These are phyloP conservation scores for Arothron firmamentum DNA, from an alignment of 2,113 vertebrate genomes.

Conservation along the genomic window DNA sequence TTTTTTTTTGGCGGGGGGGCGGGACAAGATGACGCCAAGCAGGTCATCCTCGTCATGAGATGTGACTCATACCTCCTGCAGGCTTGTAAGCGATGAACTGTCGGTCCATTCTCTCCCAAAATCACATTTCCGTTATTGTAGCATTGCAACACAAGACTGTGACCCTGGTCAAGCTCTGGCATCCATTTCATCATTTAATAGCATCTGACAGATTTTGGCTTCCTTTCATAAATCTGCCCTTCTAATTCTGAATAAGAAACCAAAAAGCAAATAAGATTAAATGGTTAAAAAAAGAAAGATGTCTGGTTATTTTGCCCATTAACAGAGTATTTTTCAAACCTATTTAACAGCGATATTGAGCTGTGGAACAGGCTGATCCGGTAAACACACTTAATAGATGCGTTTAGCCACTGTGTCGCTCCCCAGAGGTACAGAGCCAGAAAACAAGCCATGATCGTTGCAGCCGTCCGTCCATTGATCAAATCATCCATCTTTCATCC, in stretches of 20 bases:
- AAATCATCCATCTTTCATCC: too few relatives aligned
- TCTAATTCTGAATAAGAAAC: not conserved
- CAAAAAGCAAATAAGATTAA: not conserved
- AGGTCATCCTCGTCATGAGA: slow-evolving; percentile 30
- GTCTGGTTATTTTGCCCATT: too few relatives aligned
- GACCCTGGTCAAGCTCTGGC: slow-evolving; percentile 12
- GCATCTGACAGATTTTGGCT: slow-evolving; percentile 24
- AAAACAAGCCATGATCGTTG: too few relatives aligned
- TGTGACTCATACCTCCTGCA: slow-evolving; percentile 54
- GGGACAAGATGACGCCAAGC: slow-evolving; percentile 24
- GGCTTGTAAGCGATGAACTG: slow-evolving; percentile 43
- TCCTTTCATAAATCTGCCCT: not conserved
- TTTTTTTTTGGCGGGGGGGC: too few relatives aligned
- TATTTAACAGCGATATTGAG: too few relatives aligned
- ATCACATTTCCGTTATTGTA: slow-evolving; percentile 20
- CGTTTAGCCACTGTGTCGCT: too few relatives aligned
- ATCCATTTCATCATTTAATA: slow-evolving; percentile 28
- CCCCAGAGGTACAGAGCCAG: too few relatives aligned
- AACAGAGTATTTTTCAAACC: too few relatives aligned
- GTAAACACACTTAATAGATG: too few relatives aligned
- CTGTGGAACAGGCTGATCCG: too few relatives aligned
- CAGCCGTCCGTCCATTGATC: too few relatives aligned
- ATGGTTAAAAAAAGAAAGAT: too few relatives aligned
- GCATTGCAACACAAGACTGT: slow-evolving; percentile 13
- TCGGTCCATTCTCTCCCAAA: slow-evolving; percentile 32